phyloP scores from a whole-genome alignment of 2,113 vertebrate genomes.

The Euleptes europaea region DNA sequence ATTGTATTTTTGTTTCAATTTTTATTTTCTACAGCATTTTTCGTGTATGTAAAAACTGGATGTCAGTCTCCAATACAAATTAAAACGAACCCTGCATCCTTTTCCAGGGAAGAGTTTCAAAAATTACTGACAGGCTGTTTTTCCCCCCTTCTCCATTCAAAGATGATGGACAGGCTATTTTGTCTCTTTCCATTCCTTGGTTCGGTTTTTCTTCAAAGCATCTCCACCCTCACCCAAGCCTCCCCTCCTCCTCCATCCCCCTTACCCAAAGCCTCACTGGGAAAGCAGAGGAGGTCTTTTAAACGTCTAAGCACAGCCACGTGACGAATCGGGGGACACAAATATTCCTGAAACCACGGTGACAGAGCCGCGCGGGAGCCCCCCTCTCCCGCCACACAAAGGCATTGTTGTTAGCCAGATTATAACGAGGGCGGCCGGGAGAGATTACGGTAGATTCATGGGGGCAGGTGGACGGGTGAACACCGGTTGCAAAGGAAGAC shows the following conservation, averaged over 20 bases:
- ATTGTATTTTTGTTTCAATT: too few species aligned
- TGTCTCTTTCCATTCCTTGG: not conserved
- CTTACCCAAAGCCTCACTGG: not conserved
- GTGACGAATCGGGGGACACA: not conserved
- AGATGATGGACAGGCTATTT: not conserved
- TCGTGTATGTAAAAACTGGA: too few species aligned
- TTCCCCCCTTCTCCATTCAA: not conserved
- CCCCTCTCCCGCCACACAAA: conserved; percentile 7
- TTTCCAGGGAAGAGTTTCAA: not conserved
- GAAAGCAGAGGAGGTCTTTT: not conserved
- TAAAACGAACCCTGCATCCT: not conserved
- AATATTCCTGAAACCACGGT: not conserved
- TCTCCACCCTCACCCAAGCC: not conserved
- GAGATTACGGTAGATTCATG: not conserved
- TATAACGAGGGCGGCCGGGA: not conserved
- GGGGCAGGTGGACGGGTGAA: not conserved
- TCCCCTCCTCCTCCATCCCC: not conserved
- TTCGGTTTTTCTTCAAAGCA: not conserved
- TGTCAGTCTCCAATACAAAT: too few species aligned
- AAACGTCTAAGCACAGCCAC: not conserved
- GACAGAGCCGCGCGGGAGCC: not conserved
- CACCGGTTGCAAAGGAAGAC: not conserved
- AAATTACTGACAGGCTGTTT: not conserved
- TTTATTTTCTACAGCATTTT: too few species aligned
- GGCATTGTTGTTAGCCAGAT: not conserved